Percentiles rank a stretch among this genome's conserved stretches.
Conservation (phyloP, 2,888 invertebrate genomes). For the Ochropleura plecta region DNA sequence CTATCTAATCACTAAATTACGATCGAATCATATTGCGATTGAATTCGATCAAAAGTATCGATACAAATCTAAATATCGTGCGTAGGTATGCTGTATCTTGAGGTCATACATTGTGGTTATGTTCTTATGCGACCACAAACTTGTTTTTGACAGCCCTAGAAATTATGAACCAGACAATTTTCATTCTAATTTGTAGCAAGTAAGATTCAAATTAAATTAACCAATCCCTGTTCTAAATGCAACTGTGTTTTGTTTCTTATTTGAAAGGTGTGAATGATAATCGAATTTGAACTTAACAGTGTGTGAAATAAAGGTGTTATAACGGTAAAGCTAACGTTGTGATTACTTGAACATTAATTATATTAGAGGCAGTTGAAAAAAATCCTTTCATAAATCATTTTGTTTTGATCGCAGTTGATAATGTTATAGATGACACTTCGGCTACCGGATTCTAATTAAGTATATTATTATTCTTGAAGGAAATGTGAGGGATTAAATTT, state of each 20-base stretch:
- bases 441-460: constrained; percentile 72
- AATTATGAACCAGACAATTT: constrained; percentile 33
- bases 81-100: background rate
- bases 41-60: constrained; percentile 3
- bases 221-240: constrained; percentile 2
- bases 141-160: constrained; percentile 45
- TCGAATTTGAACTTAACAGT: constrained; percentile 48
- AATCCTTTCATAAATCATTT: constrained; percentile 73
- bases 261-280: constrained; percentile 20
- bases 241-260: constrained; percentile 25
- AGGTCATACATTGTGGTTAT: constrained; percentile 63
- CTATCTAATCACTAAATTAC: background rate
- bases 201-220: constrained; percentile 39
- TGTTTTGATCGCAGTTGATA: constrained; percentile 72
- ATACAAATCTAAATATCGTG: background rate
- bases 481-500: constrained; percentile 7
- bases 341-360: constrained; percentile 67
- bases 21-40: background rate
- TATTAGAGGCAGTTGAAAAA: constrained; percentile 69
- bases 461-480: constrained; percentile 14
- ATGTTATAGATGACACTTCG: constrained; percentile 73
- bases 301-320: constrained; percentile 31
- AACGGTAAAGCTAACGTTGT: constrained; percentile 19
- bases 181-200: constrained; percentile 13
- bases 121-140: constrained; percentile 53